phyloP scores from a whole-genome alignment of 1,140 invertebrate genomes.

The Oryctes rhinoceros region DNA sequence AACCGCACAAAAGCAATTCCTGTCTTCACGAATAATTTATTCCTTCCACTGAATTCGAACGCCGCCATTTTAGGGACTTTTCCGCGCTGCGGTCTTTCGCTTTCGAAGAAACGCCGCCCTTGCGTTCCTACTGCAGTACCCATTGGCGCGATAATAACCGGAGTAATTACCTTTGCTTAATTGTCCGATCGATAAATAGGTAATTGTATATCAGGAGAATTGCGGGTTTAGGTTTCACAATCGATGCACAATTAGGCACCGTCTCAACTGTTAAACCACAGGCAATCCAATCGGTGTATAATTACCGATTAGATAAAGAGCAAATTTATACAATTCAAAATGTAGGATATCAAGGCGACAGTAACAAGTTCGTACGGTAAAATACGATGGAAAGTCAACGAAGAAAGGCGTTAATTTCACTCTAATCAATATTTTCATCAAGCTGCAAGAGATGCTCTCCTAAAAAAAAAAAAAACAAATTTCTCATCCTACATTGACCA shows the following conservation, averaged over 20 bases:
- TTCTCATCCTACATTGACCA: too few species aligned
- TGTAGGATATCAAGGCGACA: too few species aligned
- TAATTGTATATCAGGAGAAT: neutral
- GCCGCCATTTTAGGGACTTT: neutral
- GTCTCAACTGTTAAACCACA: too few species aligned
- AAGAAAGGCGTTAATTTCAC: too few species aligned
- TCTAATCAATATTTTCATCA: too few species aligned
- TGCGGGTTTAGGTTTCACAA: neutral
- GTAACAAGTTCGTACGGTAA: too few species aligned
- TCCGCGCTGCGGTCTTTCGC: neutral
- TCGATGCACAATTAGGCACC: neutral
- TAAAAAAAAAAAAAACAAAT: too few species aligned
- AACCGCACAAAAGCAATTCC: neutral
- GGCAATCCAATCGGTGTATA: too few species aligned
- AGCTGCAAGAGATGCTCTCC: too few species aligned
- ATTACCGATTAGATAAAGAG: too few species aligned
- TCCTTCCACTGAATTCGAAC: neutral
- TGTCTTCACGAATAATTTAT: conserved; percentile 5
- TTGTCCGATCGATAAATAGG: conserved; percentile 1
- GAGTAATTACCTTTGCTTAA: conserved; percentile 5
- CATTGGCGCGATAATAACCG: neutral
- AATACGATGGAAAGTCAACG: too few species aligned
- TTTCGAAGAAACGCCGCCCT: neutral
- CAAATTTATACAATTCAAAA: too few species aligned
- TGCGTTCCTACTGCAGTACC: neutral